phyloP scores from a whole-genome alignment of 1,140 invertebrate species.

The Drosophila tristis region DNA sequence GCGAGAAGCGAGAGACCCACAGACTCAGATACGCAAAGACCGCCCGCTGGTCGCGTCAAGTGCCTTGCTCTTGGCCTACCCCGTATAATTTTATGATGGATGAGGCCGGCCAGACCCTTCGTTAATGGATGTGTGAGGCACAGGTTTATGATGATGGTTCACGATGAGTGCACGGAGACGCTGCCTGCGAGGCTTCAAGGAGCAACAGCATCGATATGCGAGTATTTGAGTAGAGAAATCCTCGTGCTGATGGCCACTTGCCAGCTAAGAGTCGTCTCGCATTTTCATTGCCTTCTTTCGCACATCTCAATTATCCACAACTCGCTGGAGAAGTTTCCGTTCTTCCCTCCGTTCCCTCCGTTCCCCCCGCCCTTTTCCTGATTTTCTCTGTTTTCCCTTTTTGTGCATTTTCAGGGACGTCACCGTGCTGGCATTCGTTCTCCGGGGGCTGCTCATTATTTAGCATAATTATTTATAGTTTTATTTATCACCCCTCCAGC shows the following conservation, averaged over 20 bases:
- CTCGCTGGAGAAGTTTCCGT: not conserved
- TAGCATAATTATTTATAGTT: constrained; percentile 69
- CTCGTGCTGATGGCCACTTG: too few species aligned
- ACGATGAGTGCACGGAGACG: too few species aligned
- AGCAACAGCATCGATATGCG: too few species aligned
- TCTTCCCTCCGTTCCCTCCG: not conserved
- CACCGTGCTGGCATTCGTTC: not conserved
- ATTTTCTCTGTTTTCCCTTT: not conserved
- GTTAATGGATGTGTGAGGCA: constrained; percentile 6
- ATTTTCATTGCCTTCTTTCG: too few species aligned
- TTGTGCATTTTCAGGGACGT: constrained; percentile 2
- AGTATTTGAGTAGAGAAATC: too few species aligned
- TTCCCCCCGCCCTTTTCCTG: not conserved
- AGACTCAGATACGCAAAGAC: not conserved
- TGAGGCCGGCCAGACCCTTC: not conserved
- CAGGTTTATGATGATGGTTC: constrained; percentile 4
- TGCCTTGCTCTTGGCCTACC: constrained; percentile 6
- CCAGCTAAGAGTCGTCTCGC: too few species aligned
- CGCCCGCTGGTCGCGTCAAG: constrained; percentile 24
- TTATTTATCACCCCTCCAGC: constrained; percentile 50
- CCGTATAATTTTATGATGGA: constrained; percentile 69
- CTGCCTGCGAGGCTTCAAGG: too few species aligned
- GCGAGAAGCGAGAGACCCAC: not conserved
- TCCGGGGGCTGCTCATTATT: constrained; percentile 49
- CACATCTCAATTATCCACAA: too few species aligned